Evolutionary conservation across 2,113 vertebrate species (phyloP).

Genomic region (Calyptomena viridis): DNA sequence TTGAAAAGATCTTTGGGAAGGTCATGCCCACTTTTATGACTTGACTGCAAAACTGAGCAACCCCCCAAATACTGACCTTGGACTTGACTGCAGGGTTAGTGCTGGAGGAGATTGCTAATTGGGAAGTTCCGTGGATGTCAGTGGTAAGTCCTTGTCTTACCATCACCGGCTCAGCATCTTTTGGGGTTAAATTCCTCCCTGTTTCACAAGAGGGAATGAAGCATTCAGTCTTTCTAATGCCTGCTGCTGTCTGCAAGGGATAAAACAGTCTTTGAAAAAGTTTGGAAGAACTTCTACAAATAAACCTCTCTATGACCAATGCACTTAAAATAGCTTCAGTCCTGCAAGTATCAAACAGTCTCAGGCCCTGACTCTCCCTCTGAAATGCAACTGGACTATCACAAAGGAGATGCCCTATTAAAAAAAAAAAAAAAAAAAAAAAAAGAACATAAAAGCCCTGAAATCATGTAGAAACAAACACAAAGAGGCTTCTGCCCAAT

Average conservation of each 20-base stretch:
- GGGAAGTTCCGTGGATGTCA: not conserved
- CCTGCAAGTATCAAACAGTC: not conserved
- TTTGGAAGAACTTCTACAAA: slow-evolving; percentile 3
- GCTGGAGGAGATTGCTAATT: slow-evolving; percentile 6
- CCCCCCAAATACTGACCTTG: slow-evolving; percentile 1
- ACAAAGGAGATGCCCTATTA: not conserved
- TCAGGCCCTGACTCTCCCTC: not conserved
- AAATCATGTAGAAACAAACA: slow-evolving; percentile 45
- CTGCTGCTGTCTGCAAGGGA: not conserved
- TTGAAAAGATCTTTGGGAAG: slow-evolving; percentile 23
- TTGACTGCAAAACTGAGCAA: not conserved
- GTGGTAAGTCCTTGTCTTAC: not conserved
- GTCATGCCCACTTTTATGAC: not conserved
- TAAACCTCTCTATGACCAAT: not conserved
- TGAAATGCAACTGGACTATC: not conserved
- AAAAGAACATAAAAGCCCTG: not conserved
- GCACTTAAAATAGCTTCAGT: not conserved
- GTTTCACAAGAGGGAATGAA: not conserved
- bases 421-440: not conserved
- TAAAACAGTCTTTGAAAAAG: not conserved
- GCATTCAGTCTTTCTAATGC: not conserved
- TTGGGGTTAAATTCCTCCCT: not conserved
- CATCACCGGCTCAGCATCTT: not conserved
- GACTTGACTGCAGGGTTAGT: not conserved
- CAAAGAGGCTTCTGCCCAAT: slow-evolving; percentile 36